phyloP scores from a whole-genome alignment of 2,113 vertebrate genomes.

The Verasper variegatus region DNA sequence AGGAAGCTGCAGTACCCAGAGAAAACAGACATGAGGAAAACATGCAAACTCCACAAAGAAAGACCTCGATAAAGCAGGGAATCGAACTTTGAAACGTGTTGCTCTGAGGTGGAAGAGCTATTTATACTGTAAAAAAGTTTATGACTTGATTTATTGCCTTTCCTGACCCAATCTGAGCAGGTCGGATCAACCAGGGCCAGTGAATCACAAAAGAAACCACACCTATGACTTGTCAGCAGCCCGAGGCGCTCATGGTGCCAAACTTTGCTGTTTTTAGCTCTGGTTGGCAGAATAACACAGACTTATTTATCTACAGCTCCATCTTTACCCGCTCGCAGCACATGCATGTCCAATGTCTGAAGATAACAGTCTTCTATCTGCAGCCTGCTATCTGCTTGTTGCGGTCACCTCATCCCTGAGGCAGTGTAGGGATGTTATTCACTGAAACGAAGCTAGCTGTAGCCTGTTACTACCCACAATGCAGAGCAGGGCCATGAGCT shows the following conservation, averaged over 20 bases:
- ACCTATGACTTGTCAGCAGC: neutral
- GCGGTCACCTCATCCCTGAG: slow-evolving; percentile 26
- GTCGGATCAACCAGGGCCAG: neutral
- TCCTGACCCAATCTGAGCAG: neutral
- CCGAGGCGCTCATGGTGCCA: slow-evolving; percentile 2
- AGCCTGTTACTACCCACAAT: slow-evolving; percentile 9
- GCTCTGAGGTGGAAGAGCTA: too few relatives aligned
- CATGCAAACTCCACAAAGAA: too few relatives aligned
- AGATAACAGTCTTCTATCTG: slow-evolving; percentile 14
- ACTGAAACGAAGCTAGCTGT: slow-evolving; percentile 14
- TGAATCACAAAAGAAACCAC: neutral
- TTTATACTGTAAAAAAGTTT: neutral
- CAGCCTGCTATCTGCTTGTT: neutral
- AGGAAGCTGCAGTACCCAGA: too few relatives aligned
- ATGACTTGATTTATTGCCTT: neutral
- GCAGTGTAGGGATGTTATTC: slow-evolving; percentile 15
- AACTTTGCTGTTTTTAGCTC: slow-evolving; percentile 20
- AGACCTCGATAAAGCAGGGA: too few relatives aligned
- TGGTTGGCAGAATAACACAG: neutral
- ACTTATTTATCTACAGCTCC: slow-evolving; percentile 28
- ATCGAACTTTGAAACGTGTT: too few relatives aligned
- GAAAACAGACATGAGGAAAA: too few relatives aligned
- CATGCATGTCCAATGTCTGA: neutral
- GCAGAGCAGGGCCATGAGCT: slow-evolving; percentile 13
- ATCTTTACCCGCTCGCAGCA: slow-evolving; percentile 6